Percentiles rank a stretch among this genome's conserved stretches.
phyloP scores from a whole-genome alignment of 1,140 invertebrate species.

The Pogonomyrmex californicus region DNA sequence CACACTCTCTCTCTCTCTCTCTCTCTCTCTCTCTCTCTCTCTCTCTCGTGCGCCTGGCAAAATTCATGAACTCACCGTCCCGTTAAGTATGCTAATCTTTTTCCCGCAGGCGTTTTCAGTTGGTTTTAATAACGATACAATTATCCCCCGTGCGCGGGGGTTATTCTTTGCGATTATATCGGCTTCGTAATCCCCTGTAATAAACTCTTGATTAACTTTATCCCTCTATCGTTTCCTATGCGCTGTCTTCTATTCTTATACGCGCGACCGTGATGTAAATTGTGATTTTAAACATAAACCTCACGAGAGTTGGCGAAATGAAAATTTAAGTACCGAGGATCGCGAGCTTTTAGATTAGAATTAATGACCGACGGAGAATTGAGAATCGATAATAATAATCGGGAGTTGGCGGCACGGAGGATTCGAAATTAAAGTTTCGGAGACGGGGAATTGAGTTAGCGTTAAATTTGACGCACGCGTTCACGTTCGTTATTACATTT shows the following conservation, averaged over 20 bases:
- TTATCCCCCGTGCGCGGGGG: background rate
- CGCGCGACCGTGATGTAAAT: background rate
- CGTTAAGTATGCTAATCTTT: conserved; percentile 33
- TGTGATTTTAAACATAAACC: background rate
- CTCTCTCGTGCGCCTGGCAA: conserved; percentile 25
- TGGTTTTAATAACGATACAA: conserved; percentile 26
- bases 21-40: too few relatives aligned
- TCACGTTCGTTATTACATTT: background rate
- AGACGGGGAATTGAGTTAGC: background rate
- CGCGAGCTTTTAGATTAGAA: background rate
- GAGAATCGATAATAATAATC: too few relatives aligned
- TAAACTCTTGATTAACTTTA: background rate
- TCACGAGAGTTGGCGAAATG: background rate
- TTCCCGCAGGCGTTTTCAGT: conserved; percentile 16
- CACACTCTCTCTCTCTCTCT: too few relatives aligned
- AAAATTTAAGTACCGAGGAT: background rate
- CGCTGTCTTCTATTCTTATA: too few relatives aligned
- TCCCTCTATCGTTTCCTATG: background rate
- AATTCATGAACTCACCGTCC: conserved; percentile 8
- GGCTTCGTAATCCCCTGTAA: background rate
- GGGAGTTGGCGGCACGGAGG: background rate
- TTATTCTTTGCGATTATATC: conserved; percentile 19
- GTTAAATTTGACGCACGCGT: background rate
- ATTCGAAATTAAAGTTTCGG: background rate
- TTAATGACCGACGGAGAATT: background rate